These are phyloP conservation scores for Agrochola litura DNA, from an alignment of 2,888 invertebrate genomes.

Conservation along the genomic window DNA sequence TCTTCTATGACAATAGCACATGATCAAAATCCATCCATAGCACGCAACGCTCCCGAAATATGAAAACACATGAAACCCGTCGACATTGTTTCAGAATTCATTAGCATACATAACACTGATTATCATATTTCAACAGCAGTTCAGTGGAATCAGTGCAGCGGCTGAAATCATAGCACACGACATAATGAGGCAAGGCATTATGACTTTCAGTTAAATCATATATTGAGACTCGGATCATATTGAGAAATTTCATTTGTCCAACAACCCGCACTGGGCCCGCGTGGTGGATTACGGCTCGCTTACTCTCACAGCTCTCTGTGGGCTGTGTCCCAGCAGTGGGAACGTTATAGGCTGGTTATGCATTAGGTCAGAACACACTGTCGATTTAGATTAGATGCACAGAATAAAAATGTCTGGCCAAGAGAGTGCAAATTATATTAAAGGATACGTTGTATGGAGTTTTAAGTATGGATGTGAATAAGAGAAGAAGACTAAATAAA, in stretches of 20 bases:
- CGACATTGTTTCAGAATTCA: slow-evolving; percentile 64
- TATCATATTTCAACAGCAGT: slow-evolving; percentile 67
- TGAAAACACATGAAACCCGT: slow-evolving; percentile 57
- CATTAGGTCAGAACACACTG: neutral
- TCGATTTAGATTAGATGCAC: neutral
- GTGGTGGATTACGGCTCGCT: neutral
- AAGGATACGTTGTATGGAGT: too few relatives aligned
- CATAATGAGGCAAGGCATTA: slow-evolving; percentile 8
- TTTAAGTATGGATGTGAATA: neutral
- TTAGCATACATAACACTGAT: slow-evolving; percentile 69
- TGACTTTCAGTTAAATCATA: neutral
- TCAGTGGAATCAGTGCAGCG: slow-evolving; percentile 52
- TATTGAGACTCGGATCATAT: neutral
- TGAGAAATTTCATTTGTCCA: neutral
- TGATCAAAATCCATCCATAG: slow-evolving; percentile 20
- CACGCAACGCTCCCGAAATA: slow-evolving; percentile 36
- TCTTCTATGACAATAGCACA: slow-evolving; percentile 15
- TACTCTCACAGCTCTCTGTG: neutral
- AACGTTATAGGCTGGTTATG: neutral
- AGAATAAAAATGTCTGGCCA: neutral
- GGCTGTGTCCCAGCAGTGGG: neutral
- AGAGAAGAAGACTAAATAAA: neutral
- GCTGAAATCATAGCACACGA: slow-evolving; percentile 36
- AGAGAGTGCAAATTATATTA: neutral
- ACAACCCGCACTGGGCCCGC: neutral